Percentiles rank a stretch among this genome's conserved stretches.
phyloP scores from a whole-genome alignment of 53 echinoderm and acorn worm genomes.

The Mesocentrotus franciscanus region DNA sequence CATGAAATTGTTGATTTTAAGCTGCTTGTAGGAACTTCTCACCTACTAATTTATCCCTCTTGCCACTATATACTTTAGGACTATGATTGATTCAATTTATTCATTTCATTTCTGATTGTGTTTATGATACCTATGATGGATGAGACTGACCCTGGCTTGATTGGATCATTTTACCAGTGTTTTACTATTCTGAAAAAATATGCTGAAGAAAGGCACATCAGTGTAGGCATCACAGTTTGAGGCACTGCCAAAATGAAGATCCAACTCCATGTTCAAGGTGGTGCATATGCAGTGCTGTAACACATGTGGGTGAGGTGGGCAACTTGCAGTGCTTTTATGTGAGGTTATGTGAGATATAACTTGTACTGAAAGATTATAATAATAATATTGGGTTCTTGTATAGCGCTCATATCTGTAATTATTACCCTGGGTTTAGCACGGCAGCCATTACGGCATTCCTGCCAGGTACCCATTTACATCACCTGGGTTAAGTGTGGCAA shows the following conservation, averaged over 20 bases:
- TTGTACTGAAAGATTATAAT: neutral
- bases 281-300: conserved; percentile 28
- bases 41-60: neutral
- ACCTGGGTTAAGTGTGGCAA: no score
- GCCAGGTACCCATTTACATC: no score
- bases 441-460: no score
- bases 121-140: no score
- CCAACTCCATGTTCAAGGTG: neutral
- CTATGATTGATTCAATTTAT: neutral
- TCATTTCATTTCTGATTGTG: no score
- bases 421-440: no score
- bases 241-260: conserved; percentile 31
- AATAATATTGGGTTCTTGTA: no score
- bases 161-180: neutral
- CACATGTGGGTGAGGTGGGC: neutral
- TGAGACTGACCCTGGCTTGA: neutral
- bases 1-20: neutral
- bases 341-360: neutral
- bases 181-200: neutral
- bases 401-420: no score
- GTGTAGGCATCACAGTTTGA: conserved; percentile 31
- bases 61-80: neutral
- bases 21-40: neutral
- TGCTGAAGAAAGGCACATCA: conserved; percentile 3
- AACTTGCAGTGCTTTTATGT: neutral